phyloP scores from a whole-genome alignment of 2,113 vertebrate genomes.

The Theropithecus gelada region DNA sequence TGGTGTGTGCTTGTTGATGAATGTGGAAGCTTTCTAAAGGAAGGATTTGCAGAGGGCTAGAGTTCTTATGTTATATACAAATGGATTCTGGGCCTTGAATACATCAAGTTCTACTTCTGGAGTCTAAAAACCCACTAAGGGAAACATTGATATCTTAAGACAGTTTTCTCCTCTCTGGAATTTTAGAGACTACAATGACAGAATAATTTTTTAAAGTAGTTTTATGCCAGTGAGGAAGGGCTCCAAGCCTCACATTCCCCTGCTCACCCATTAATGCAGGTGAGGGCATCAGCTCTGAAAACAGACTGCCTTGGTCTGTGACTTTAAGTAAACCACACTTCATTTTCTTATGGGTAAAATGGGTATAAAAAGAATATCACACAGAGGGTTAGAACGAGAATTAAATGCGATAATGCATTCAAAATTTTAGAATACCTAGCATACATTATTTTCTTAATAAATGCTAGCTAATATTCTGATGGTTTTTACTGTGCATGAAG shows the following conservation, averaged over 20 bases:
- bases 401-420: neutral
- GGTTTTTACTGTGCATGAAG: neutral
- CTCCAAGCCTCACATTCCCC: neutral
- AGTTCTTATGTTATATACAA: neutral
- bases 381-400: neutral
- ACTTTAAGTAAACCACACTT: neutral
- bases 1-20: slow-evolving; percentile 14
- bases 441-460: neutral
- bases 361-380: neutral
- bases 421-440: neutral
- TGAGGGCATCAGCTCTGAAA: neutral
- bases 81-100: neutral
- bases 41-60: neutral
- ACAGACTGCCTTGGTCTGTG: neutral
- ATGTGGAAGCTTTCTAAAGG: neutral
- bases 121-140: neutral
- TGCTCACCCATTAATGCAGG: neutral
- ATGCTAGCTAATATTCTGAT: neutral
- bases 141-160: neutral
- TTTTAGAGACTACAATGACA: neutral
- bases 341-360: neutral
- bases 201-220: neutral
- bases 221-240: neutral
- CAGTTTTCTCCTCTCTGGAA: neutral
- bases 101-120: neutral